phyloP scores from a whole-genome alignment of 2,113 vertebrate genomes.

The Lynx canadensis region DNA sequence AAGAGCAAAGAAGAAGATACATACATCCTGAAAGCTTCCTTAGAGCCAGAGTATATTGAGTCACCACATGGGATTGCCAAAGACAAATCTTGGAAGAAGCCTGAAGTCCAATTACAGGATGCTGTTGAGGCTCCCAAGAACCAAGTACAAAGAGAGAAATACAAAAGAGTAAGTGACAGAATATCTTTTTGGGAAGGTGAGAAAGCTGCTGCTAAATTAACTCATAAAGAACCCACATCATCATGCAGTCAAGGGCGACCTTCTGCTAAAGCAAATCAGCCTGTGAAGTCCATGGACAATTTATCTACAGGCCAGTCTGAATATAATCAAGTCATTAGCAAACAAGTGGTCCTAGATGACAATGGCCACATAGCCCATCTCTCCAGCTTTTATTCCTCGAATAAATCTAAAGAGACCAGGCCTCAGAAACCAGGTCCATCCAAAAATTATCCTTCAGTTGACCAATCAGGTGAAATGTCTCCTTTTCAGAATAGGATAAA shows the following conservation, averaged over 20 bases:
- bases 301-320: slow-evolving; percentile 52
- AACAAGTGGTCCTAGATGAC: slow-evolving; percentile 62
- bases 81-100: slow-evolving; percentile 26
- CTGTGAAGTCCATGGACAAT: neutral
- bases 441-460: slow-evolving; percentile 54
- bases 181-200: slow-evolving; percentile 94
- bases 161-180: slow-evolving; percentile 89
- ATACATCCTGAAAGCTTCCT: neutral
- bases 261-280: slow-evolving; percentile 20
- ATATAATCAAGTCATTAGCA: slow-evolving; percentile 56
- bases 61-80: neutral
- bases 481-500: slow-evolving; percentile 23
- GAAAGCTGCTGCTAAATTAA: slow-evolving; percentile 67
- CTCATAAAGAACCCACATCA: slow-evolving; percentile 35
- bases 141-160: slow-evolving; percentile 64
- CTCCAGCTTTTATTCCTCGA: slow-evolving; percentile 37
- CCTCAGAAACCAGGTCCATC: slow-evolving; percentile 60
- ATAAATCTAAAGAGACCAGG: slow-evolving; percentile 56
- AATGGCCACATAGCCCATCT: slow-evolving; percentile 52
- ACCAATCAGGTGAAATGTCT: slow-evolving; percentile 34
- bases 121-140: slow-evolving; percentile 44
- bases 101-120: slow-evolving; percentile 41
- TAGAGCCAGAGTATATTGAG: slow-evolving; percentile 1
- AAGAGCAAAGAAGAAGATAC: slow-evolving; percentile 10
- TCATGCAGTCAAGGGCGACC: neutral